Evolutionary conservation across 2,113 vertebrate genomes (phyloP).

Genomic region (Dicrurus megarhynchus): DNA sequence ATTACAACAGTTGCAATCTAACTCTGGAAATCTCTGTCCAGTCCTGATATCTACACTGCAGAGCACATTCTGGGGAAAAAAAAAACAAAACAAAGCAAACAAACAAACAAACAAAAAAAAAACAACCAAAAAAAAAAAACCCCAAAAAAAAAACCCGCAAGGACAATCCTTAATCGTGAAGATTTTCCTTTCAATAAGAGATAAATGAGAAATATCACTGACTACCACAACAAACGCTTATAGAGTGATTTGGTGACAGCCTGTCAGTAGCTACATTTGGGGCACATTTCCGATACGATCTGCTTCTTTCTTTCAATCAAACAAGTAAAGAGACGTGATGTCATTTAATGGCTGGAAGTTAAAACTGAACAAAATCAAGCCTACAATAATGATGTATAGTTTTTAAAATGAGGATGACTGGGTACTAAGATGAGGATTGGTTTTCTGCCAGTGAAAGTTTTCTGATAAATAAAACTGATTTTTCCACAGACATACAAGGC

Average conservation of each 20-base stretch:
- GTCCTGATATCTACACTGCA: neutral
- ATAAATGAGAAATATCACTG: neutral
- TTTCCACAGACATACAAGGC: neutral
- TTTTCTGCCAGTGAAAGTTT: neutral
- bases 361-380: neutral
- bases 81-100: too few relatives aligned
- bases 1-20: neutral
- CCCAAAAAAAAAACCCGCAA: accelerated
- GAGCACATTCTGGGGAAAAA: neutral
- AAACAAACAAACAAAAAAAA: too few relatives aligned
- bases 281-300: neutral
- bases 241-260: neutral
- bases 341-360: neutral
- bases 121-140: neutral
- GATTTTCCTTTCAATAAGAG: neutral
- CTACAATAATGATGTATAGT: neutral
- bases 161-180: neutral
- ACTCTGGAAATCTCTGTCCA: neutral
- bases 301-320: neutral
- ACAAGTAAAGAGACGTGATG: neutral
- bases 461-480: neutral
- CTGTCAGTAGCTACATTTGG: neutral
- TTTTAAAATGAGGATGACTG: neutral
- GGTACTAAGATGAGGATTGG: too few relatives aligned
- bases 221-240: neutral